phyloP scores from a whole-genome alignment of 35 echinoderm and acorn worm genomes.

The Lytechinus variegatus region DNA sequence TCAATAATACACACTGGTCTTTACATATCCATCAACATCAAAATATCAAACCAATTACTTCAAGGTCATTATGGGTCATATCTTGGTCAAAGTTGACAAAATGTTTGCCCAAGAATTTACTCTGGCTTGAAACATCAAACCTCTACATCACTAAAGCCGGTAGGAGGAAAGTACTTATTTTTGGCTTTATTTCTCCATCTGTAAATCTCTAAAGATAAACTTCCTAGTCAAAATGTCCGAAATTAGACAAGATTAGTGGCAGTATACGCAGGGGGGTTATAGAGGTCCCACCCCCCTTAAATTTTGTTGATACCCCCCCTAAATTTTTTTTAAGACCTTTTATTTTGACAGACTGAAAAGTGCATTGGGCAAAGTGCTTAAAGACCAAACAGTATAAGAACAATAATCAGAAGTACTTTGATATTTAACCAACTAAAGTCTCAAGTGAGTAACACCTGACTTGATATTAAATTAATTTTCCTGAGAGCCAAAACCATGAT shows the following conservation, averaged over 20 bases:
- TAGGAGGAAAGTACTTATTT: not conserved
- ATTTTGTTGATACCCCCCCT: too few species aligned
- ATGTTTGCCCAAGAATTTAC: not conserved
- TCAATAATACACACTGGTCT: not conserved
- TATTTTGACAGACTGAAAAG: too few species aligned
- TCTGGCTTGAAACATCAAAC: not conserved
- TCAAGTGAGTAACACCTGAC: not conserved
- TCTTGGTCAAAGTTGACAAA: not conserved
- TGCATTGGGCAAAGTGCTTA: too few species aligned
- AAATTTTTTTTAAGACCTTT: too few species aligned
- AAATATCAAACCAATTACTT: constrained; percentile 37
- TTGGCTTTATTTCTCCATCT: not conserved
- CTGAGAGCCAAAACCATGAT: constrained; percentile 10
- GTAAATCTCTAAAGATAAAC: constrained; percentile 13
- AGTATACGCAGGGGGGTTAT: too few species aligned
- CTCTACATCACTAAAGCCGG: not conserved
- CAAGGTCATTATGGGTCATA: constrained; percentile 3
- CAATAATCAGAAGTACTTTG: too few species aligned
- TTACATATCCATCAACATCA: not conserved
- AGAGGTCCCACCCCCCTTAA: too few species aligned
- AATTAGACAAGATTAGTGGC: not conserved
- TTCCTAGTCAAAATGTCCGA: not conserved
- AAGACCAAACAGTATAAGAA: too few species aligned
- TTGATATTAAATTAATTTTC: not conserved
- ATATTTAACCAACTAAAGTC: too few species aligned